These are phyloP conservation scores for Pseudococcus longispinus DNA, from an alignment of 2,888 invertebrate genomes.

Conservation along the genomic window DNA sequence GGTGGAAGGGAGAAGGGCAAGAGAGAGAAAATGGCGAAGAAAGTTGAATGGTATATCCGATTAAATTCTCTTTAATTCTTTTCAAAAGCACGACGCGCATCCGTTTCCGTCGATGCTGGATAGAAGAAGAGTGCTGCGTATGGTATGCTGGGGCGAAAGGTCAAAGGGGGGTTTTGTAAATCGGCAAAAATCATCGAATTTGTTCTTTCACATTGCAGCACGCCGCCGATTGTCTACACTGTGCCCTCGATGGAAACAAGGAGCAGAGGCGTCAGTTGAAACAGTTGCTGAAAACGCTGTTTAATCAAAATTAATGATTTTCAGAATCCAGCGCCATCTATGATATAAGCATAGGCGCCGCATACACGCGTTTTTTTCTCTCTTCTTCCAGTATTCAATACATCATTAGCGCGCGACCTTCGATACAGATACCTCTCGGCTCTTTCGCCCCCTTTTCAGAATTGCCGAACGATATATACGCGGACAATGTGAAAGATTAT, in stretches of 20 bases:
- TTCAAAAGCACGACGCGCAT: conserved; percentile 12
- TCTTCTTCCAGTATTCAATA: conserved; percentile 51
- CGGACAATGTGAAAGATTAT: conserved; percentile 40
- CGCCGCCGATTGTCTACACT: too few relatives aligned
- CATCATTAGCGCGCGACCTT: conserved; percentile 51
- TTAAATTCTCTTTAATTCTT: conserved; percentile 36
- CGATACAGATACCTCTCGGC: neutral
- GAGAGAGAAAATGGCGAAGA: neutral
- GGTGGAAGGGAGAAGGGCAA: neutral
- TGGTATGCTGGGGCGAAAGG: too few relatives aligned
- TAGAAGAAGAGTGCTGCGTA: too few relatives aligned
- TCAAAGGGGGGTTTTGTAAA: neutral
- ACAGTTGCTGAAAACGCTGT: conserved; percentile 32
- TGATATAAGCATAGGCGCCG: neutral
- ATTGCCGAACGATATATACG: neutral
- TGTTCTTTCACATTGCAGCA: neutral
- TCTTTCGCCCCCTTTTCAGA: neutral
- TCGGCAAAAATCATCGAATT: conserved; percentile 33
- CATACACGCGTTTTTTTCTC: conserved; percentile 32
- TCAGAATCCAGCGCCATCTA: neutral
- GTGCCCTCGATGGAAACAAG: too few relatives aligned
- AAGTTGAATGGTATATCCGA: conserved; percentile 40
- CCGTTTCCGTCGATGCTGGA: conserved; percentile 20
- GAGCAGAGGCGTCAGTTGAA: neutral
- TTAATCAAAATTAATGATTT: conserved; percentile 56